phyloP scores from a whole-genome alignment of 2,888 invertebrate genomes.

The Dryobotodes eremita region DNA sequence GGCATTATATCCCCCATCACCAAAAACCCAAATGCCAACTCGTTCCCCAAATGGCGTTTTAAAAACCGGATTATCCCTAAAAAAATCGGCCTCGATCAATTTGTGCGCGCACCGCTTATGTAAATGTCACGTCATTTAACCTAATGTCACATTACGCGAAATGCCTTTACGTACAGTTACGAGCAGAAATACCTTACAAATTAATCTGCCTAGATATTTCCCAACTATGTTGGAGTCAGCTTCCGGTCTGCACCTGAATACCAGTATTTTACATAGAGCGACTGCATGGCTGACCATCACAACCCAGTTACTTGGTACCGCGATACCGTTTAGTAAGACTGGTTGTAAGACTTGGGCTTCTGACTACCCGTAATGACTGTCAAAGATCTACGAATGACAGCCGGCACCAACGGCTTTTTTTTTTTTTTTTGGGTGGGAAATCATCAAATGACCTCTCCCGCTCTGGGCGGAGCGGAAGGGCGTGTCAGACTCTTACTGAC shows the following conservation, averaged over 20 bases:
- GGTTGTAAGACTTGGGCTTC: no score
- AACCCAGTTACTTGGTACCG: no score
- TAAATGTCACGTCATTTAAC: constrained; percentile 66
- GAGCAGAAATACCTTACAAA: not conserved
- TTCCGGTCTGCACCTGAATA: no score
- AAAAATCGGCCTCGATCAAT: constrained; percentile 61
- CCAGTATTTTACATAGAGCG: no score
- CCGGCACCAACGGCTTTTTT: no score
- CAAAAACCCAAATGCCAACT: constrained; percentile 28
- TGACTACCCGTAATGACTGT: not conserved
- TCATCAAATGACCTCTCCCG: no score
- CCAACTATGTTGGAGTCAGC: no score
- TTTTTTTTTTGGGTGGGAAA: no score
- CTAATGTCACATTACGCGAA: constrained; percentile 60
- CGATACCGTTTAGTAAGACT: no score
- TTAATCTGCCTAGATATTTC: not conserved
- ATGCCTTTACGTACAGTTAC: constrained; percentile 23
- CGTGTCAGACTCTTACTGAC: no score
- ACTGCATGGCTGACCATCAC: no score
- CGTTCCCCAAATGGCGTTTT: constrained; percentile 9
- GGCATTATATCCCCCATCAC: constrained; percentile 7
- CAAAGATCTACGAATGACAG: not conserved
- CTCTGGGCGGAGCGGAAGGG: no score
- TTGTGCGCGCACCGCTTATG: constrained; percentile 45
- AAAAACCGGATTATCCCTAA: constrained; percentile 25